Conservation (phyloP, 2,797 vertebrate genomes). For the Carduelis carduelis region DNA sequence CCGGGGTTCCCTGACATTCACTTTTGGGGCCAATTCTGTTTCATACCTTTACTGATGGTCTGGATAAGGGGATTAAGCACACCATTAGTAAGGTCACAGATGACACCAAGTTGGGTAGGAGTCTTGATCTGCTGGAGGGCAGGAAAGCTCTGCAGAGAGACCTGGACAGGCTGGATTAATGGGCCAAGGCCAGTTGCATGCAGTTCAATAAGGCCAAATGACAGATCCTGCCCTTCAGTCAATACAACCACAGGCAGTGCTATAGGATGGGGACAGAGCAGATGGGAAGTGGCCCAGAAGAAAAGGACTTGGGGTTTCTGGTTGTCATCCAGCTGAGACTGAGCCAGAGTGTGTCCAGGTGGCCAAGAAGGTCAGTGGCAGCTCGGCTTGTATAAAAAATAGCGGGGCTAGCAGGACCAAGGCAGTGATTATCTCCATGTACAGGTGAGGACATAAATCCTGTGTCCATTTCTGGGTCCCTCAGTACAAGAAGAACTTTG, state of each 20-base stretch:
- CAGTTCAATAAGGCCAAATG: background rate
- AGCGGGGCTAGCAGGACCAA: rapidly evolving
- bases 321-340: rapidly evolving
- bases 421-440: background rate
- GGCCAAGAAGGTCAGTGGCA: background rate
- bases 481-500: background rate
- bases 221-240: background rate
- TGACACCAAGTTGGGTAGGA: background rate
- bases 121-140: too few relatives aligned
- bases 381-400: background rate
- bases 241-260: rapidly evolving
- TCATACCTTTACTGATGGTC: background rate
- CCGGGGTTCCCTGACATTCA: background rate
- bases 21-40: background rate
- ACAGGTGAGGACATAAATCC: background rate
- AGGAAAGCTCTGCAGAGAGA: background rate
- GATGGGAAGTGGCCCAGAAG: background rate
- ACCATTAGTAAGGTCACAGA: rapidly evolving
- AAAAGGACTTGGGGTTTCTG: background rate
- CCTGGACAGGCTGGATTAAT: too few relatives aligned
- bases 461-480: background rate
- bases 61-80: background rate
- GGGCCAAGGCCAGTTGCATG: background rate
- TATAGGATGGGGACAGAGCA: background rate
- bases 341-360: background rate